phyloP scores from a whole-genome alignment of 2,113 vertebrate genomes.

The Mola mola region DNA sequence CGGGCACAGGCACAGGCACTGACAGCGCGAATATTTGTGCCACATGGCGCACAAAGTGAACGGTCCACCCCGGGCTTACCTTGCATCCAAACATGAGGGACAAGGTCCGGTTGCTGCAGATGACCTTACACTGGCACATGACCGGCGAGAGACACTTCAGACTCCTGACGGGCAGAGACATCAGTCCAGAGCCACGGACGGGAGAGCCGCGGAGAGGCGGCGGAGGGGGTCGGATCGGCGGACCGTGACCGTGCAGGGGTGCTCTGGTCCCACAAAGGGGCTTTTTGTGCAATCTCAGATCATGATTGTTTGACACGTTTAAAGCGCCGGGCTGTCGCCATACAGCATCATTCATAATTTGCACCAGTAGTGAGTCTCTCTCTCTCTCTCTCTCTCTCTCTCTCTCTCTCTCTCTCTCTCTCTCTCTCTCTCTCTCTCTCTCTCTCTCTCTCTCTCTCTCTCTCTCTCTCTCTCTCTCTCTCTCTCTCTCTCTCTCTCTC shows the following conservation, averaged over 20 bases:
- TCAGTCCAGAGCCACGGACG: slow-evolving; percentile 67
- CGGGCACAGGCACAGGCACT: neutral
- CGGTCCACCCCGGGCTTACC: slow-evolving; percentile 60
- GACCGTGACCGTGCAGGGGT: slow-evolving; percentile 14
- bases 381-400: slow-evolving; percentile 15
- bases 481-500: slow-evolving; percentile 1
- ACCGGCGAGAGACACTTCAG: slow-evolving; percentile 86
- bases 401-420: slow-evolving; percentile 22
- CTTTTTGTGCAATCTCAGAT: slow-evolving; percentile 9
- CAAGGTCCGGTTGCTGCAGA: slow-evolving; percentile 87
- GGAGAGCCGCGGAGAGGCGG: slow-evolving; percentile 23
- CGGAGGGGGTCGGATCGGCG: neutral
- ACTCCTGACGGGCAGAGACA: slow-evolving; percentile 83
- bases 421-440: slow-evolving; percentile 37
- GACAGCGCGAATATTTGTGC: neutral
- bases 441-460: slow-evolving; percentile 19
- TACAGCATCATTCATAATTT: slow-evolving; percentile 31
- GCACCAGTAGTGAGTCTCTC: too few relatives aligned
- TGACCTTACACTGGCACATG: slow-evolving; percentile 88
- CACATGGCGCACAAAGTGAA: neutral
- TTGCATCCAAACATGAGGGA: slow-evolving; percentile 90
- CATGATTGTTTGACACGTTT: slow-evolving; percentile 11
- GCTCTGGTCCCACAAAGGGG: neutral
- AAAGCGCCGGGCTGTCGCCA: slow-evolving; percentile 1
- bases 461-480: neutral